Base-by-base conservation (phyloP, 2,888 invertebrate genomes). In the Thera obeliscata region DNA sequence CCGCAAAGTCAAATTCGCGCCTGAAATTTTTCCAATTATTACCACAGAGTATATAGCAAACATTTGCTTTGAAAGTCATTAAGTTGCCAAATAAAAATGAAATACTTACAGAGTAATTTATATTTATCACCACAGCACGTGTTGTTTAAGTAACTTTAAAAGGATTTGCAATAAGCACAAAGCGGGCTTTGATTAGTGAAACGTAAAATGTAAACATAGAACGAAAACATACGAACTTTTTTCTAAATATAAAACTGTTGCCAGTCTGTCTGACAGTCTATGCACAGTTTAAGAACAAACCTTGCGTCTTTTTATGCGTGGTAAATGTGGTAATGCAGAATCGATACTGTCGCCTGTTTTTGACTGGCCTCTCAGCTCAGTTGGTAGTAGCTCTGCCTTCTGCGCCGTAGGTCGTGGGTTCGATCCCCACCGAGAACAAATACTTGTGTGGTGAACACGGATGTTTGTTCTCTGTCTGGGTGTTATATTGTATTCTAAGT, bases 121-220 rank as follows among this genome's bases (percentile, higher is more conserved):
- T 65, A 72, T 56, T 74, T 70, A 70, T 70, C 66, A 50, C n/a
- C 65, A 56, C 66, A 62, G 68, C 73, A 70, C 74, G 73, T 75
- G 73, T 61, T 61, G 49, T 66, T 66, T 59, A 61, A 64, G 67
- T 70, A 63, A 69, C 62, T 61, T 49, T 72, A 69, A 70, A 69
- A 56, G 66, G 70, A 63, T 66, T 75, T 70, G 73, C 69, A 71
- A 70, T 74, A 77, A 72, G 70, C 61, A 66, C 63, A 58, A 65
- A 55, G 55, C 35, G 11, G 69, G 67, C 63, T 75, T 77, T 83
- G 83, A 74, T 81, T 78, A 79, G 74, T 80, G 80, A 82, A 74
- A 77, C 80, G 81, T 77, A 76, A 82, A 86, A 87, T 86, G 78
- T 83, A 86, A 85, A 87, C 81, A 85, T 82, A 61, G 80, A 77